phyloP scores from a whole-genome alignment of 2,888 invertebrate genomes.

The Fragum fragum region DNA sequence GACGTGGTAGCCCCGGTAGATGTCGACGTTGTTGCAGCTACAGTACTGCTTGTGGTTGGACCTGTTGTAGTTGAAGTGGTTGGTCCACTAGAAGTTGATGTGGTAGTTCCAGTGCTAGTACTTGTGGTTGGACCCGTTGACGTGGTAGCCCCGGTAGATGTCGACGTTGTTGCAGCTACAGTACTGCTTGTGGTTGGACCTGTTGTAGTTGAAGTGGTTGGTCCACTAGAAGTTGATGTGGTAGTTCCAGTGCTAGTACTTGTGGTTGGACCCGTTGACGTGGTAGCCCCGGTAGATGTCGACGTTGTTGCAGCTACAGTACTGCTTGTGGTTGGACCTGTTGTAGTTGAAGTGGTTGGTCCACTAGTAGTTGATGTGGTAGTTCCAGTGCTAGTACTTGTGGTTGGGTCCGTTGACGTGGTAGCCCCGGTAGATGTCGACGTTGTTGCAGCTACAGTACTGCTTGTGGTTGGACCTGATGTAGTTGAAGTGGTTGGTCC shows the following conservation, averaged over 20 bases:
- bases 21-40: not conserved
- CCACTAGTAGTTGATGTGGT: constrained; percentile 2
- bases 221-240: not conserved
- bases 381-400: constrained; percentile 3
- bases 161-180: not conserved
- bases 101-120: not conserved
- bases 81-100: not conserved
- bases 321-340: not conserved
- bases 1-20: not conserved
- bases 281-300: not conserved
- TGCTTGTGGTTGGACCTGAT: not conserved
- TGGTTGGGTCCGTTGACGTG: not conserved
- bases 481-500: not conserved
- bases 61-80: not conserved
- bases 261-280: not conserved
- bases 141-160: not conserved
- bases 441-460: not conserved
- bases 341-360: not conserved
- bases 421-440: not conserved
- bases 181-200: constrained; percentile 1
- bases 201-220: not conserved
- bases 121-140: not conserved
- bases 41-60: not conserved
- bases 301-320: not conserved
- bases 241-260: not conserved